A percentile compares a stretch with the other conserved stretches of the same genome.
Evolutionary conservation across 1,140 invertebrate species (phyloP).

Genomic region (Drosophila virilis): DNA sequence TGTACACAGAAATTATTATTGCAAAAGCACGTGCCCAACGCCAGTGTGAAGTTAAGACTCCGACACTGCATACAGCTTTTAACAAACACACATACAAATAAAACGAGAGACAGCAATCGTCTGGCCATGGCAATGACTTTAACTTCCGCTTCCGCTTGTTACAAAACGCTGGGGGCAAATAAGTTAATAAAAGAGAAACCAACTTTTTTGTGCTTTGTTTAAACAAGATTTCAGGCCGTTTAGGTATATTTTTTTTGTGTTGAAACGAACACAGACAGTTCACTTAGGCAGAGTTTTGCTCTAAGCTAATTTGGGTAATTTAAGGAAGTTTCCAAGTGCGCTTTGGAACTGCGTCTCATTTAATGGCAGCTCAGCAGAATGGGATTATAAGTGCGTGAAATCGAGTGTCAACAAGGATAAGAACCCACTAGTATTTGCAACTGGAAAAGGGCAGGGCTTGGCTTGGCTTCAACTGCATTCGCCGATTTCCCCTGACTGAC

Average conservation of each 20-base stretch:
- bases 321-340: slow-evolving; percentile 30
- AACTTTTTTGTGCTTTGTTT: slow-evolving; percentile 45
- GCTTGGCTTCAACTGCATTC: slow-evolving; percentile 21
- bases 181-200: slow-evolving; percentile 47
- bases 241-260: slow-evolving; percentile 20
- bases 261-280: slow-evolving; percentile 7
- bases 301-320: slow-evolving; percentile 48
- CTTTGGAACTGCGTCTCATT: slow-evolving; percentile 30
- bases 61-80: background rate
- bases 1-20: background rate
- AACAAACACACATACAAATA: slow-evolving; percentile 6
- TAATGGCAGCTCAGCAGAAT: slow-evolving; percentile 38
- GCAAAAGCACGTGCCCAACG: background rate
- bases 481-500: slow-evolving; percentile 18
- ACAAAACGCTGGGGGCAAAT: slow-evolving; percentile 36
- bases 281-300: slow-evolving; percentile 23
- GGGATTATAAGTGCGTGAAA: slow-evolving; percentile 49
- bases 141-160: slow-evolving; percentile 32
- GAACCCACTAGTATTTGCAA: background rate
- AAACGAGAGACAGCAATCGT: slow-evolving; percentile 6
- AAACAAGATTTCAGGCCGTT: slow-evolving; percentile 44
- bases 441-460: background rate
- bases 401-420: slow-evolving; percentile 58
- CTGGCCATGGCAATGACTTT: slow-evolving; percentile 39
- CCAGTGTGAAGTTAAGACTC: slow-evolving; percentile 1